Percentiles rank a stretch among this genome's conserved stretches.
Conservation (phyloP, 2,888 invertebrate species). For the Poecilus cupreus region DNA sequence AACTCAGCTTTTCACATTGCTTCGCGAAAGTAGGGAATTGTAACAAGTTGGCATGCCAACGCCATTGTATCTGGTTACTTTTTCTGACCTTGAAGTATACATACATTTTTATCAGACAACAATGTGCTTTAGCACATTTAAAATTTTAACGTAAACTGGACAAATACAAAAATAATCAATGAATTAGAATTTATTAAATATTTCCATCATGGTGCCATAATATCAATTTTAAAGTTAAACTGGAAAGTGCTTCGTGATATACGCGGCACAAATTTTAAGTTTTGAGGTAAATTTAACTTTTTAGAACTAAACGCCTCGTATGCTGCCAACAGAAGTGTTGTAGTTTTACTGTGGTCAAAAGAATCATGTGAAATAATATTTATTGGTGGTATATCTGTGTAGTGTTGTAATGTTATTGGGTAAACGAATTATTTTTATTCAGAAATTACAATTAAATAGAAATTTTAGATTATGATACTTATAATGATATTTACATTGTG, state of each 20-base stretch:
- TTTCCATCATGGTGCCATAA: conserved; percentile 17
- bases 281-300: conserved; percentile 39
- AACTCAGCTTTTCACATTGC: not conserved
- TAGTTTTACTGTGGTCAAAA: conserved; percentile 24
- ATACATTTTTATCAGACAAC: conserved; percentile 38
- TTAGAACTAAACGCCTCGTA: conserved; percentile 47
- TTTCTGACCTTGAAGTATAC: conserved; percentile 45
- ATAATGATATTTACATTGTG: conserved; percentile 31
- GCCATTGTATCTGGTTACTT: conserved; percentile 41
- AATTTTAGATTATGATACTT: conserved; percentile 1
- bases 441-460: conserved; percentile 10
- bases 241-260: conserved; percentile 27
- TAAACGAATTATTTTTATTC: not conserved
- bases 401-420: conserved; percentile 17
- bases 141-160: conserved; percentile 4
- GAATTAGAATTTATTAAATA: not conserved
- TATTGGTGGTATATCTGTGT: conserved; percentile 5
- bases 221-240: not conserved
- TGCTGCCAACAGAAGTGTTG: conserved; percentile 45
- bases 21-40: not conserved
- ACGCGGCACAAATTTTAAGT: conserved; percentile 37
- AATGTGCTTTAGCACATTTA: conserved; percentile 39
- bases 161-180: conserved; percentile 12
- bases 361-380: conserved; percentile 39
- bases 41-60: conserved; percentile 14